Base-by-base conservation (phyloP, 2,113 vertebrate species). In the Sturnus vulgaris region DNA sequence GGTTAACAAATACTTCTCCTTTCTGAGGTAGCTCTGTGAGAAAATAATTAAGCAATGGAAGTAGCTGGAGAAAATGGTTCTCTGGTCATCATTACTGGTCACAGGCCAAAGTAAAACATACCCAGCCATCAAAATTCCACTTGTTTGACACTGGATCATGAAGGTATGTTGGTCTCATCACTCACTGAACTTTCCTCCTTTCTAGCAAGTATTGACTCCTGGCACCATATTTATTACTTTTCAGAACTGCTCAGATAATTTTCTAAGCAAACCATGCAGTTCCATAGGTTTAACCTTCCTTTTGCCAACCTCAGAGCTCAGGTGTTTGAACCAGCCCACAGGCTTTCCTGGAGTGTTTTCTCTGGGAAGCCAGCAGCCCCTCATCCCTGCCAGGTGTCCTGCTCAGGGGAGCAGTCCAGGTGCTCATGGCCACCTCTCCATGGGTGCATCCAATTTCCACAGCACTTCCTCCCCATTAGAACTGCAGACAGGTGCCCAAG, bases 31-130 rank as follows among this genome's bases (percentile, higher is more conserved):
- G 75, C 21, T 64, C 40, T 47, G 31, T 33, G 68, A 89, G 78
- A 71, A 86, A 93, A 83, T 46, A 88, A 80, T 60, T 90, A 86
- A 83, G 35, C n/a, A 69, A 64, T 35, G 12, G 60, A 88, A 88
- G 33, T 65, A 73, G 37, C 46, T 76, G 40, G 49, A 85, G 49
- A 72, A 92, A 82, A 87, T 8, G 11, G 18, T 31, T 76, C 27
- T 89, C 44, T 14, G 78, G 71, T 53, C 35, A 66, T 60, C 18
- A 39, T 56, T 59, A 78, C 30, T 25, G 61, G 52, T 55, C 40
- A 53, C 52, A 66, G 53, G 31, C 56, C 80, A 52, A 81, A 83
- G 44, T 59, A n/a, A 90, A 83, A 73, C 37, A 53, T 31, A 77
- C 4, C 17, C 59, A 88, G 25, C 22, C 64, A 81, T 46, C 40